Evolutionary conservation across 2,888 invertebrate species (phyloP).

Genomic region (Rotaria sp.): DNA sequence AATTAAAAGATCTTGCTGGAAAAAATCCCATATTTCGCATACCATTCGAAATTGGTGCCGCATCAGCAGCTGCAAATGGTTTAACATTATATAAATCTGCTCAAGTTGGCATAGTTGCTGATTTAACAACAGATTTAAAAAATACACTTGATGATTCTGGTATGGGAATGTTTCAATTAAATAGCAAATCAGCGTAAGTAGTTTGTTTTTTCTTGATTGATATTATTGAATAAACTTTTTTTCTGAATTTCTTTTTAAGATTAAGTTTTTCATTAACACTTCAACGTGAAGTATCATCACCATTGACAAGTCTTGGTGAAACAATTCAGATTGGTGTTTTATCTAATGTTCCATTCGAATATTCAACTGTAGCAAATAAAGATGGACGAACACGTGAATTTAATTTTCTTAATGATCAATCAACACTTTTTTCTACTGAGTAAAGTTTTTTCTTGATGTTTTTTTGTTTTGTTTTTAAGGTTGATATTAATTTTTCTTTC

Average conservation of each 20-base stretch:
- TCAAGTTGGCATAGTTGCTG: neutral
- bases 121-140: neutral
- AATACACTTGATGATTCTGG: neutral
- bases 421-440: neutral
- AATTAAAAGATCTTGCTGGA: neutral
- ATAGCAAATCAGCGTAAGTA: neutral
- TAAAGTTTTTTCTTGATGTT: neutral
- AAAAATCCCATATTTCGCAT: neutral
- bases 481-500: neutral
- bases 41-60: slow-evolving; percentile 21
- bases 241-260: neutral
- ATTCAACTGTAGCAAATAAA: neutral
- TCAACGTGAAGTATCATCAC: slow-evolving; percentile 1
- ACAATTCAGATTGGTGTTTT: neutral
- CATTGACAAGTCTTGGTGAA: neutral
- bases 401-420: neutral
- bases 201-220: no score
- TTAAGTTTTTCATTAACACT: neutral
- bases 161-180: neutral
- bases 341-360: slow-evolving; percentile 7
- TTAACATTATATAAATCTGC: slow-evolving; percentile 14
- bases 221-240: no score
- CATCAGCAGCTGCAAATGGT: neutral
- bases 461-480: neutral
- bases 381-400: slow-evolving; percentile 12